A percentile compares a stretch with the other conserved stretches of the same genome.
These are phyloP conservation scores for Enteromius thamalakanensis DNA, from an alignment of 2,797 vertebrate species.

Conservation along the genomic window DNA sequence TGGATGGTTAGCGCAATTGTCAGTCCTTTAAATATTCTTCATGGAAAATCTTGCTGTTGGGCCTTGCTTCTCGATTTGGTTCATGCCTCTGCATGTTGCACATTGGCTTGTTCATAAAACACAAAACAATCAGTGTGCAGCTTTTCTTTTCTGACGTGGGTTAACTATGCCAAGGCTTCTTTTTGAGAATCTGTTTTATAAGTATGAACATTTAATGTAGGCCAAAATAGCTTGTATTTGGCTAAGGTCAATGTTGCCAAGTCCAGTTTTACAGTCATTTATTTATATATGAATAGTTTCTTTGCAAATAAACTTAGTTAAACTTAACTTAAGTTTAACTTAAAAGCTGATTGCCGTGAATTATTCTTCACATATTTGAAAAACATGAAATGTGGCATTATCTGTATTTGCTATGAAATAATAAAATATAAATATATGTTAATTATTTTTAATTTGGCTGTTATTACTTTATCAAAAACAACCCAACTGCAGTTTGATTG, in stretches of 20 bases:
- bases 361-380: too few relatives aligned
- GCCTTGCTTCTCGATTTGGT: background rate
- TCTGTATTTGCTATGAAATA: too few relatives aligned
- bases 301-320: too few relatives aligned
- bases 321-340: too few relatives aligned
- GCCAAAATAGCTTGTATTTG: background rate
- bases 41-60: background rate
- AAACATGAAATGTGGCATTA: too few relatives aligned
- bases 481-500: too few relatives aligned
- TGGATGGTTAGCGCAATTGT: background rate
- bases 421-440: too few relatives aligned
- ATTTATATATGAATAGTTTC: too few relatives aligned
- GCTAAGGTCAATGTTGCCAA: background rate
- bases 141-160: background rate
- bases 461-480: too few relatives aligned
- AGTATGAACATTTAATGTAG: background rate
- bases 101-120: background rate
- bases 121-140: background rate
- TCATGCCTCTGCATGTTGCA: background rate
- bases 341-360: too few relatives aligned
- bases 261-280: too few relatives aligned
- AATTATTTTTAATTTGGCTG: too few relatives aligned
- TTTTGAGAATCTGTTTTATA: background rate
- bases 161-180: background rate
- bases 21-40: background rate